phyloP scores from a whole-genome alignment of 2,888 invertebrate species.

The Epistrophe eligans region DNA sequence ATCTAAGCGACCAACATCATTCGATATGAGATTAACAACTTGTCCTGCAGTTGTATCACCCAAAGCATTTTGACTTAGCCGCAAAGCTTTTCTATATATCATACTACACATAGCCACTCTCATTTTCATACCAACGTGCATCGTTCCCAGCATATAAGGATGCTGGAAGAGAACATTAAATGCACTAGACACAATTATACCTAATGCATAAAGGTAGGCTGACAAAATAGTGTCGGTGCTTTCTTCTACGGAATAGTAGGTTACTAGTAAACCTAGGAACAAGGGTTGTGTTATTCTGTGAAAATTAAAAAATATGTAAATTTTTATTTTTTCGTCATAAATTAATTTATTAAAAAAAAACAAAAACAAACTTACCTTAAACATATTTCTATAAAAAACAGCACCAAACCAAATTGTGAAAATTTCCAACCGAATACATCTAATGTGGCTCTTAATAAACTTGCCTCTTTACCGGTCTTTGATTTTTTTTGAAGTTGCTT shows the following conservation, averaged over 20 bases:
- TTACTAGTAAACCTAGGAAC: constrained; percentile 87
- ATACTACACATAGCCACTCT: constrained; percentile 88
- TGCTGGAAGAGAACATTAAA: constrained; percentile 92
- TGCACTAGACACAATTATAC: constrained; percentile 90
- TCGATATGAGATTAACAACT: constrained; percentile 95
- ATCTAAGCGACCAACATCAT: constrained; percentile 91
- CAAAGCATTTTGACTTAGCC: constrained; percentile 89
- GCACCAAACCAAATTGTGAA: constrained; percentile 86
- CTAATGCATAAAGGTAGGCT: constrained; percentile 91
- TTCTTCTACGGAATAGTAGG: constrained; percentile 84
- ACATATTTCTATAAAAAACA: constrained; percentile 87
- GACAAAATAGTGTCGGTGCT: constrained; percentile 81
- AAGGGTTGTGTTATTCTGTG: constrained; percentile 87
- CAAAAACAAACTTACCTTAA: constrained; percentile 83
- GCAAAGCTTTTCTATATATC: constrained; percentile 88
- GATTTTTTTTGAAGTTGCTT: constrained; percentile 84
- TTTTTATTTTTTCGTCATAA: not conserved
- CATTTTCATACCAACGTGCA: constrained; percentile 88
- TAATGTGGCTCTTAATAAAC: constrained; percentile 82
- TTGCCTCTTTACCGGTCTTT: constrained; percentile 84
- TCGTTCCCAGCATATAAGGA: constrained; percentile 92
- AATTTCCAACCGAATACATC: constrained; percentile 87
- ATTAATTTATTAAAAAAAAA: constrained; percentile 1
- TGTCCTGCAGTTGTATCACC: constrained; percentile 90
- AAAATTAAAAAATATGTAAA: constrained; percentile 29